Evolutionary conservation across 2,888 invertebrate genomes (phyloP), one percentile per base, ranked within the genome.

Genomic region (Drosophila fulvimacula): DNA sequence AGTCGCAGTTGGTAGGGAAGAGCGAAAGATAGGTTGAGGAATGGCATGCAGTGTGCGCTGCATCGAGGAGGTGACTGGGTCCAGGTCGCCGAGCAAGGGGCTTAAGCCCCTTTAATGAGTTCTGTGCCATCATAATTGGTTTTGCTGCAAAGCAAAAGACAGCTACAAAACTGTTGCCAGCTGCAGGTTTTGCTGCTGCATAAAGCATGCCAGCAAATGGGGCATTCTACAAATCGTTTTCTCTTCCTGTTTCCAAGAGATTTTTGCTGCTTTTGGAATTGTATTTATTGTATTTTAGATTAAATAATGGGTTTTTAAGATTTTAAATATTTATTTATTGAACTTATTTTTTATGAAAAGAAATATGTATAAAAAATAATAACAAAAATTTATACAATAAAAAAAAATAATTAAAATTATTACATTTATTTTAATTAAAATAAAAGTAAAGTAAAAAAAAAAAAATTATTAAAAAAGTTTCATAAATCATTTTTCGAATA

Each of bases 81-180:
- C n/a, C 38, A n/a, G 38, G 10, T 0, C 5, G 10, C 17, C 5
- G 6, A 13, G 19, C n/a, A n/a, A 1, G 19, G 19, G 39, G 17
- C 24, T n/a, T 49, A 39, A n/a, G 15, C 59, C 51, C 46, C 55
- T 67, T 65, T 78, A 78, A 78, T 80, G 78, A 77, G 64, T 69
- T 52, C 77, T 73, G 73, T 63, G 57, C 73, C 78, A 76, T 69
- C 69, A 80, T 77, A 77, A 77, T 77, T 77, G 76, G 75, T 77
- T 70, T 59, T 67, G 57, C 61, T 61, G 63, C 67, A 64, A 39
- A 59, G 51, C 63, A 42, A 42, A 39, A 55, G 64, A 53, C 79
- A 62, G 57, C 73, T 44, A 64, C 59, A 59, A 69, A 78, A 58
- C 34, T 73, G 64, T 64, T 73, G 74, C 74, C 69, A 76, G 69